These are phyloP conservation scores for Jacana jacana DNA, from an alignment of 2,113 vertebrate genomes.

Conservation along the genomic window DNA sequence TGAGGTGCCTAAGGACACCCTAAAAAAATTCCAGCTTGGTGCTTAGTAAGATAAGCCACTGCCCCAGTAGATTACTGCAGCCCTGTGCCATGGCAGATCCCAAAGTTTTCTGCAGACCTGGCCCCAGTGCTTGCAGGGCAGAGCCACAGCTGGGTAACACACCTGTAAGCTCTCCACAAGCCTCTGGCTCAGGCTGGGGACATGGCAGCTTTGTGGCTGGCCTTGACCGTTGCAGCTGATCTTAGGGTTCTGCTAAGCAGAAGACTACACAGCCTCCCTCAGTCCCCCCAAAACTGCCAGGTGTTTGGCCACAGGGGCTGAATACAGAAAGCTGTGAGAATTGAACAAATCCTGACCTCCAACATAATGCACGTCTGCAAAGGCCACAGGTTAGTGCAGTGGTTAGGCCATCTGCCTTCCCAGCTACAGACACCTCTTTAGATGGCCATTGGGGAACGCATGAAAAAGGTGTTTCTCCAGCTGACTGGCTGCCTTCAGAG, in stretches of 20 bases:
- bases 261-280: neutral
- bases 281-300: neutral
- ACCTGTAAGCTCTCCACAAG: neutral
- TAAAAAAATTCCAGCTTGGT: neutral
- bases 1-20: neutral
- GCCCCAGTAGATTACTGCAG: neutral
- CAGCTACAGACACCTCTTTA: neutral
- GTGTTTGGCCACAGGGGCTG: neutral
- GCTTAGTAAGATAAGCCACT: neutral
- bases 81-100: neutral
- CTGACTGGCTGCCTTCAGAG: neutral
- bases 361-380: neutral
- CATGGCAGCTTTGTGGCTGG: neutral
- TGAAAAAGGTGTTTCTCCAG: neutral
- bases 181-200: neutral
- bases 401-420: neutral
- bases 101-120: accelerated
- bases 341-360: neutral
- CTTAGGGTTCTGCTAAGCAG: neutral
- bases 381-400: neutral
- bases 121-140: neutral
- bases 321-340: neutral
- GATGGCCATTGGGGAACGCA: accelerated
- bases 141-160: neutral
- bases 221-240: neutral